These are phyloP conservation scores for Aphidius colemani DNA, from an alignment of 2,888 invertebrate genomes.

Conservation along the genomic window DNA sequence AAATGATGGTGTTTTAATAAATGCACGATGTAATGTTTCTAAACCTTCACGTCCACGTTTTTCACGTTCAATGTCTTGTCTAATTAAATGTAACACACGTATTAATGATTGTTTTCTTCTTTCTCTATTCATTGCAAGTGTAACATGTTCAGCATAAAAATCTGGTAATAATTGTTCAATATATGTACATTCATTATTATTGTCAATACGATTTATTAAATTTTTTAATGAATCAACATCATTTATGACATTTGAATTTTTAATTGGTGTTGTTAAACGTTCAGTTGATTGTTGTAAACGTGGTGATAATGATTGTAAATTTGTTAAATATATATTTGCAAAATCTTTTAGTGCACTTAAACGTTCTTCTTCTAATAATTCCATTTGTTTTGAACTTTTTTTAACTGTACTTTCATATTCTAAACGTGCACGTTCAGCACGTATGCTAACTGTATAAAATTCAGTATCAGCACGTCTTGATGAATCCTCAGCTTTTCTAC, in stretches of 20 bases:
- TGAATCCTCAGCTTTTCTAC: slow-evolving; percentile 87
- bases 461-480: slow-evolving; percentile 91
- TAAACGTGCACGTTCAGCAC: slow-evolving; percentile 86
- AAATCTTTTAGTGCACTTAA: slow-evolving; percentile 78
- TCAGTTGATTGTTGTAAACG: slow-evolving; percentile 78
- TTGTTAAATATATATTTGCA: slow-evolving; percentile 64
- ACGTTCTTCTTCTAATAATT: slow-evolving; percentile 88
- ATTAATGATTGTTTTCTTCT: slow-evolving; percentile 83
- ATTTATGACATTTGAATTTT: slow-evolving; percentile 63
- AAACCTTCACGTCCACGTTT: slow-evolving; percentile 86
- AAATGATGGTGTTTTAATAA: slow-evolving; percentile 83
- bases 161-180: slow-evolving; percentile 88
- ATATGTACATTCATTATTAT: slow-evolving; percentile 67
- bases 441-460: slow-evolving; percentile 88
- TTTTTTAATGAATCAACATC: slow-evolving; percentile 75
- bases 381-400: slow-evolving; percentile 84
- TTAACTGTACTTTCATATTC: slow-evolving; percentile 92
- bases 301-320: slow-evolving; percentile 75
- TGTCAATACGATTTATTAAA: slow-evolving; percentile 69
- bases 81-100: slow-evolving; percentile 82
- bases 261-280: slow-evolving; percentile 71
- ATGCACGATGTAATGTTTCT: slow-evolving; percentile 86
- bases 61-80: slow-evolving; percentile 88
- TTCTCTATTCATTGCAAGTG: slow-evolving; percentile 90
- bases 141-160: slow-evolving; percentile 94